Percentiles rank a stretch among this genome's conserved stretches.
Conservation (phyloP, 2,113 vertebrate genomes). For the Dendrocopos noguchii region DNA sequence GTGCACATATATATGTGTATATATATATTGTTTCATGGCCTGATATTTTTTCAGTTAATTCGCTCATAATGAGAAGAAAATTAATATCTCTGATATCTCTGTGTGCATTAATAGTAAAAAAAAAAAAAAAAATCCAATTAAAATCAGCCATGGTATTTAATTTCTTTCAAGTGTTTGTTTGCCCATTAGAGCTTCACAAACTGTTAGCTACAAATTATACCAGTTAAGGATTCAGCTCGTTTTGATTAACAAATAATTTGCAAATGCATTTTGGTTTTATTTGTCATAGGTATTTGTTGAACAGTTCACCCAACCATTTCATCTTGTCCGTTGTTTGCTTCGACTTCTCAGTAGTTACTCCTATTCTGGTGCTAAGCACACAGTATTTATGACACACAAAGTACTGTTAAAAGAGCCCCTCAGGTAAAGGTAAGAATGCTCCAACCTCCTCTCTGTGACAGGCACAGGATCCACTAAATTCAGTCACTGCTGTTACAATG, state of each 20-base stretch:
- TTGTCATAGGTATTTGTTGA: conserved; percentile 31
- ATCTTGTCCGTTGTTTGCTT: not conserved
- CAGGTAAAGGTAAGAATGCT: conserved; percentile 32
- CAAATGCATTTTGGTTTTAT: conserved; percentile 49
- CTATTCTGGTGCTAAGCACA: not conserved
- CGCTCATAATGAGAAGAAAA: conserved; percentile 57
- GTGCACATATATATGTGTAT: too few species aligned
- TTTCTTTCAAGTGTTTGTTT: conserved; percentile 64
- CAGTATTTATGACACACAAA: conserved; percentile 12
- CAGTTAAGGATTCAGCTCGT: conserved; percentile 7
- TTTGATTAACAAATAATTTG: conserved; percentile 59
- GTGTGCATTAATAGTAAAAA: conserved; percentile 45
- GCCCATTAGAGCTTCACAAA: conserved; percentile 41
- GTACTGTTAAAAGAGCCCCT: conserved; percentile 10
- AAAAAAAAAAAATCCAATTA: conserved; percentile 39
- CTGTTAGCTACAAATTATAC: conserved; percentile 51
- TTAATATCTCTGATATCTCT: conserved; percentile 57
- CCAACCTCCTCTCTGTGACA: not conserved
- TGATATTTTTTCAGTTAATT: conserved; percentile 57
- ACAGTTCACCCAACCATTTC: not conserved
- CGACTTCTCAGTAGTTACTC: conserved; percentile 3
- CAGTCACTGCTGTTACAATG: not conserved
- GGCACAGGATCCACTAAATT: conserved; percentile 23
- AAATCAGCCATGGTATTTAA: conserved; percentile 53
- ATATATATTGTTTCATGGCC: not conserved